Conservation (phyloP, 2,113 vertebrate genomes). For the Trochalopteron elliotii region DNA sequence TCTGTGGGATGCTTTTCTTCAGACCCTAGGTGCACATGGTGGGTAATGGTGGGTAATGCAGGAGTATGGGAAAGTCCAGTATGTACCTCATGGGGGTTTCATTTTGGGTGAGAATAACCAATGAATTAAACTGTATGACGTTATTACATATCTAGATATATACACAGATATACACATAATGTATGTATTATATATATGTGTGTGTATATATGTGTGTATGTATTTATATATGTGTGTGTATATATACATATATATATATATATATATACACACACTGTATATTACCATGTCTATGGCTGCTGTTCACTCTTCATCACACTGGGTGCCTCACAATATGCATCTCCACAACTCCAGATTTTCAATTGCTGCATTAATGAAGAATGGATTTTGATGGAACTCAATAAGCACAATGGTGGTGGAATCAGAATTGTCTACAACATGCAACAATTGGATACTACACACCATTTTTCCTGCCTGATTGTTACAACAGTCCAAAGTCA, state of each 20-base stretch:
- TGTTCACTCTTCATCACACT: background rate
- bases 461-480: background rate
- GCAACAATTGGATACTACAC: fast-evolving
- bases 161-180: too few relatives aligned
- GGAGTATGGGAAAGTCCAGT: background rate
- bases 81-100: background rate
- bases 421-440: background rate
- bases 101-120: background rate
- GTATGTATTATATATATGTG: background rate
- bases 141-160: background rate
- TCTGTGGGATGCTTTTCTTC: background rate
- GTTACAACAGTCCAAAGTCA: background rate
- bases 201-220: too few relatives aligned
- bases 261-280: too few relatives aligned
- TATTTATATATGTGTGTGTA: too few relatives aligned
- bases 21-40: too few relatives aligned
- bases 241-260: fast-evolving
- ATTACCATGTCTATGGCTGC: background rate
- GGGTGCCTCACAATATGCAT: background rate
- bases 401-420: background rate
- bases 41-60: too few relatives aligned
- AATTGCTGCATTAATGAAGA: fast-evolving
- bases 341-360: background rate
- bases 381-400: background rate
- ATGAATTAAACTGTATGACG: background rate